A percentile compares a stretch with the other conserved stretches of the same genome.
These are phyloP conservation scores for Cyprinodon variegatus DNA, from an alignment of 2,113 vertebrate genomes.

Conservation along the genomic window DNA sequence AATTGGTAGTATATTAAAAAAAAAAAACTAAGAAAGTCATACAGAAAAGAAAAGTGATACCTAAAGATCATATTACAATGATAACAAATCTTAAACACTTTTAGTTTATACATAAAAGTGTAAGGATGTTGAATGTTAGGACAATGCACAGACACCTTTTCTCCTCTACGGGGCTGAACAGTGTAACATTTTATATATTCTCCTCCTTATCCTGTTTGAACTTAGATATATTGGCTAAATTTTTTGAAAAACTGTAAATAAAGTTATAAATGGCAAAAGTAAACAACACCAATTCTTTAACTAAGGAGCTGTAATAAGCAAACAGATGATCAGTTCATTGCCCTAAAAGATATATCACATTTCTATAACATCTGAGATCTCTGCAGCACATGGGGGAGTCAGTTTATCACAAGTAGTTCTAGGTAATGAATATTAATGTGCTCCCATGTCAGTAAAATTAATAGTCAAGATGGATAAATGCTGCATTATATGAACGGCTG, in stretches of 20 bases:
- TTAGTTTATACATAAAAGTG: background rate
- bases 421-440: conserved; percentile 90
- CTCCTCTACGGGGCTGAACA: background rate
- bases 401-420: conserved; percentile 80
- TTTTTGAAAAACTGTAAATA: conserved; percentile 23
- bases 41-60: too few species aligned
- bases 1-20: too few species aligned
- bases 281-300: conserved; percentile 26
- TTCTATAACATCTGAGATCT: conserved; percentile 37
- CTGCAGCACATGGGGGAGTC: conserved; percentile 42
- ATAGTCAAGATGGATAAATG: conserved; percentile 82
- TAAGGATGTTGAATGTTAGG: too few species aligned
- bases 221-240: conserved; percentile 1
- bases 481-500: conserved; percentile 77
- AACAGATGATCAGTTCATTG: conserved; percentile 52
- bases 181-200: background rate
- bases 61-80: too few species aligned
- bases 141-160: too few species aligned
- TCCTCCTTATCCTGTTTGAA: conserved; percentile 12
- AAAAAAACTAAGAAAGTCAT: too few species aligned
- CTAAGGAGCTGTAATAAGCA: conserved; percentile 23
- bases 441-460: conserved; percentile 83
- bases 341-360: conserved; percentile 17
- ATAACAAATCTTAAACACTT: background rate
- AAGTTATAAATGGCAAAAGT: conserved; percentile 1